phyloP scores from a whole-genome alignment of 1,140 invertebrate genomes.

The Philotrypesis tridentata region DNA sequence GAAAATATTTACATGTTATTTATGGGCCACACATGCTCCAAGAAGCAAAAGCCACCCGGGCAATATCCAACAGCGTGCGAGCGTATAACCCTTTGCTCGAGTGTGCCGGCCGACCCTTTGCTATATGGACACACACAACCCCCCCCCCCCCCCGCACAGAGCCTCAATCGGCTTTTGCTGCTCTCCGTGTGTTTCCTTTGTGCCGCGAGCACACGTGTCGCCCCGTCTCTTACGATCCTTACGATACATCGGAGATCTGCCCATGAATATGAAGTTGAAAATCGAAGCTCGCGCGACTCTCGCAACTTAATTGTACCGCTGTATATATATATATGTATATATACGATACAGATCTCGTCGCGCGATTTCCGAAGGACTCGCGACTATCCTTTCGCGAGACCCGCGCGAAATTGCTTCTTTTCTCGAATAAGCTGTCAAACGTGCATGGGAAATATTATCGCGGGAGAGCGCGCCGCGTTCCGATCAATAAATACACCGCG shows the following conservation, averaged over 20 bases:
- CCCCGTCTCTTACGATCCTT: no score
- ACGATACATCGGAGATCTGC: not conserved
- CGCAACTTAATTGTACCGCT: not conserved
- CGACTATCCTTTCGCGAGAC: no score
- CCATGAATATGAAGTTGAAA: no score
- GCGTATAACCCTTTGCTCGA: not conserved
- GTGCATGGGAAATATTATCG: not conserved
- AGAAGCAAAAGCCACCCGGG: slow-evolving; percentile 57
- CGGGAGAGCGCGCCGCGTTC: not conserved
- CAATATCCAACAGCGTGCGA: not conserved
- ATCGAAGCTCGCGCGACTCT: no score
- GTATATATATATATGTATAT: no score
- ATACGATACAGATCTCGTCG: no score
- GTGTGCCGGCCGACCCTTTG: not conserved
- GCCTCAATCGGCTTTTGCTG: not conserved
- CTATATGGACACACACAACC: no score
- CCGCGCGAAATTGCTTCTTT: not conserved
- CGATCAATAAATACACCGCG: not conserved
- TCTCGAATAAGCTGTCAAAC: not conserved
- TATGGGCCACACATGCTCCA: slow-evolving; percentile 68
- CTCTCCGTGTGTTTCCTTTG: not conserved
- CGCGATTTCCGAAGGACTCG: no score
- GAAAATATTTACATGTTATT: slow-evolving; percentile 73
- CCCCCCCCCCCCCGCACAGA: no score
- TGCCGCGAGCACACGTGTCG: not conserved